Evolutionary conservation across 2,797 vertebrate species (phyloP), one percentile per base, ranked within the genome.

Genomic region (Adelosebastes latens): DNA sequence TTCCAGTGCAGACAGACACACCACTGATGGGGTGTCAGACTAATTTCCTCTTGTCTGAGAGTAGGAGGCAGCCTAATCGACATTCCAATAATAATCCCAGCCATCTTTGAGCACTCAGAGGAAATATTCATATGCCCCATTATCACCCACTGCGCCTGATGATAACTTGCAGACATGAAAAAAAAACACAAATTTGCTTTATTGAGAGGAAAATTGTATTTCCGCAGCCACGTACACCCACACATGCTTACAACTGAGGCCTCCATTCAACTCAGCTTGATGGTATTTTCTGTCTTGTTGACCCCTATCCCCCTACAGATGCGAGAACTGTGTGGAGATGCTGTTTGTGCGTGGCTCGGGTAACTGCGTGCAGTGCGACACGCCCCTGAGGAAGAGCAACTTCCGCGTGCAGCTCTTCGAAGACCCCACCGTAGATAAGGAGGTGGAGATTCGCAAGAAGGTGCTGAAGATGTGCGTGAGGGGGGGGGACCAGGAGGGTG

Each of bases 361-460:
- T 71, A 99, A 97, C 83, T 99, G 99, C 69, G 97, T 97, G 1
- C 98, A 99, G 91, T 99, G 99, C 0, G 96, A 97, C 65, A 99
- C 97, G 1, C 97, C 97, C 11, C 96, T 99, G 77, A 94, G 98
- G 93, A 99, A 98, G 94, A 98, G 95, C 79, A 99, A 99, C 95
- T 99, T 99, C 91, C 97, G 97, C 3, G 96, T 99, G 29, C 98
- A 99, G 92, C 97, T 99, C 82, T 99, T 99, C 74, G 98, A 99
- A 85, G 98, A 99, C 90, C 97, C 99, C 3, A 92, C 97, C 16
- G 95, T 99, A 0, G 99, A 99, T 92, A 99, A 99, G 89, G 99
- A 99, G 91, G 98, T 99, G 91, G 98, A 99, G 92, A 99, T 99
- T 89, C 96, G 98, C 72, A 99, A 99, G 95, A 99, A 97, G 94